Percentiles rank a stretch among this genome's conserved stretches.
Conservation (phyloP, 2,113 vertebrate genomes). For the Vicugna pacos region DNA sequence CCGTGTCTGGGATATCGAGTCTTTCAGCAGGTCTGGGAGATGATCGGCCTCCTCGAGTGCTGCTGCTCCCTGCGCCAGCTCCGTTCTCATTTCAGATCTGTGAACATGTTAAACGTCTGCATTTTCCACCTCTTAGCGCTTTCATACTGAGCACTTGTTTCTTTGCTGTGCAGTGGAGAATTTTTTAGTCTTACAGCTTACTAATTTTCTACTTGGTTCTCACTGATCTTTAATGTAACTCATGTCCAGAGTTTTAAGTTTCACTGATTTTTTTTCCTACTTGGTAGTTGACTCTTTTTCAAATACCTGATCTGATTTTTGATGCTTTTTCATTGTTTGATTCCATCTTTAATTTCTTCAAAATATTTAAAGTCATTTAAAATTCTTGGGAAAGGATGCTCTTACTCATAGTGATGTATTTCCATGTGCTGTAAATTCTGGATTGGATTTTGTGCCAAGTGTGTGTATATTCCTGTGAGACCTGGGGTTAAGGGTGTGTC, state of each 20-base stretch:
- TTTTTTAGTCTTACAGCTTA: not conserved
- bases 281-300: not conserved
- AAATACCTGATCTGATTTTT: not conserved
- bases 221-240: not conserved
- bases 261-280: not conserved
- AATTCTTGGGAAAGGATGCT: not conserved
- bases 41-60: not conserved
- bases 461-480: not conserved
- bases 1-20: not conserved
- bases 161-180: not conserved
- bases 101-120: not conserved
- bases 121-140: not conserved
- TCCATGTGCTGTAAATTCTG: not conserved
- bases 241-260: not conserved
- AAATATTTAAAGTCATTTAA: too few relatives aligned
- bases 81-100: not conserved
- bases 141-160: not conserved
- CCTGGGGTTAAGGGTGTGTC: not conserved
- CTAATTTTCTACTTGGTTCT: not conserved
- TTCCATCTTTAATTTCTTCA: not conserved
- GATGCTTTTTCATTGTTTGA: not conserved
- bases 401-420: fast-evolving
- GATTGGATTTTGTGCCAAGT: not conserved
- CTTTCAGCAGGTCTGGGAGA: not conserved
- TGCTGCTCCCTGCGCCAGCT: not conserved